Evolutionary conservation across 2,113 vertebrate species (phyloP), one percentile per base, ranked within the genome.

Genomic region (Oostethus manadensis): DNA sequence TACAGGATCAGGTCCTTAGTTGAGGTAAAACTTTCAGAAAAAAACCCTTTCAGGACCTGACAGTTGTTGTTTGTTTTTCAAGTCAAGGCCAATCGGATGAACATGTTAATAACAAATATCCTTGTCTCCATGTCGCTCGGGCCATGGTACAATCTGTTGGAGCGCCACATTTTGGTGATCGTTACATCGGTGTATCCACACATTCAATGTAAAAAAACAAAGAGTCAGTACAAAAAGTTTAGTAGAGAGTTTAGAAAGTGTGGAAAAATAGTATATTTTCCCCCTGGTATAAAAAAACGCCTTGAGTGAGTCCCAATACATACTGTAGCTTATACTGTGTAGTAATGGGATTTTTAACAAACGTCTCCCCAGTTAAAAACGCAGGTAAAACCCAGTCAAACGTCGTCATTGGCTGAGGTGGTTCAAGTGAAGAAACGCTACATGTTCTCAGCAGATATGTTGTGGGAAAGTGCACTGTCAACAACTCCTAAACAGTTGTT

Each of bases 401-500:
- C 11, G 8, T 22, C n/a, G 40, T 21, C 8, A 35, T 40, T 20
- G n/a, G 38, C 56, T 16, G 26, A 43, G 14, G 29, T 38, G 64
- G 60, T 63, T 67, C 47, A 58, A 56, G 62, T 23, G 50, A 51
- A 33, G 46, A 35, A 63, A 69, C 68, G 70, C 72, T 76, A 77
- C 76, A 60, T 18, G 47, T 76, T 56, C 46, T 72, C 64, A 70
- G 62, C 59, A 17, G 53, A 55, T 38, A 66, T 14, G 11, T 15
- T 64, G 33, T 60, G 23, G 20, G 49, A 26, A 21, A n/a, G 9
- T 42, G 50, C 29, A 17, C 57, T 46, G 35, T 33, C 51, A 18
- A 20, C 43, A 58, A 54, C 84, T 56, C 60, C 72, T 89, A 98
- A 85, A 98, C 96, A 38, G 96, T 98, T 76, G 96, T 98, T 83